These are phyloP conservation scores for Pandemis heparana DNA, from an alignment of 2,888 invertebrate species.

Conservation along the genomic window DNA sequence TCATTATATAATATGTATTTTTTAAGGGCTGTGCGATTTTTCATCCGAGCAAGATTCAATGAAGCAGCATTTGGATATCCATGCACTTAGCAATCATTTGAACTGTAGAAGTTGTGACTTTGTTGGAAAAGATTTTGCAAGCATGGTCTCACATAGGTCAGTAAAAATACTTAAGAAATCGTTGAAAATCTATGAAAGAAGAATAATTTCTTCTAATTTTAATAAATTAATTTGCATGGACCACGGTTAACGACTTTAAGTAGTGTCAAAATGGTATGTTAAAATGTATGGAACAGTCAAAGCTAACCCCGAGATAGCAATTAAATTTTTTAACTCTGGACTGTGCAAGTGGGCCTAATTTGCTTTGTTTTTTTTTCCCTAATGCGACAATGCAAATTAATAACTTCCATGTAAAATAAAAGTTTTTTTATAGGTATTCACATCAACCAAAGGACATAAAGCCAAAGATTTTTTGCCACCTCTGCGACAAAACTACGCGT, in stretches of 20 bases:
- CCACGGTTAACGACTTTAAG: too few species aligned
- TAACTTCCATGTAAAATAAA: too few species aligned
- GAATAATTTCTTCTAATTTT: too few species aligned
- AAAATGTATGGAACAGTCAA: too few species aligned
- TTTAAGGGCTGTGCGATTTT: constrained; percentile 54
- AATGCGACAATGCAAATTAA: too few species aligned
- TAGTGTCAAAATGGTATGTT: too few species aligned
- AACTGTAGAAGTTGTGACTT: constrained; percentile 64
- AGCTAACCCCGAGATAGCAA: too few species aligned
- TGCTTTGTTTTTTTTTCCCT: too few species aligned
- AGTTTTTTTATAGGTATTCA: constrained; percentile 52
- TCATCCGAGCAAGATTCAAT: constrained; percentile 42
- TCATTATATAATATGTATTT: constrained; percentile 45
- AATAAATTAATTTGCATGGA: too few species aligned
- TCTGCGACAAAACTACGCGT: constrained; percentile 51
- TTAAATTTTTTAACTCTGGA: too few species aligned
- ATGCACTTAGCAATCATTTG: constrained; percentile 61
- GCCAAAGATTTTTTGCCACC: constrained; percentile 53
- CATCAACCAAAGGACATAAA: constrained; percentile 49
- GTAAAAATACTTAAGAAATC: background rate
- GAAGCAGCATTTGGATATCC: constrained; percentile 57
- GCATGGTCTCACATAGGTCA: constrained; percentile 65
- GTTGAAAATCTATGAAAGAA: too few species aligned
- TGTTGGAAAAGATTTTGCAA: constrained; percentile 64
- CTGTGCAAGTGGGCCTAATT: too few species aligned